phyloP scores from a whole-genome alignment of 2,888 invertebrate species.

The Drosophila paranaensis region DNA sequence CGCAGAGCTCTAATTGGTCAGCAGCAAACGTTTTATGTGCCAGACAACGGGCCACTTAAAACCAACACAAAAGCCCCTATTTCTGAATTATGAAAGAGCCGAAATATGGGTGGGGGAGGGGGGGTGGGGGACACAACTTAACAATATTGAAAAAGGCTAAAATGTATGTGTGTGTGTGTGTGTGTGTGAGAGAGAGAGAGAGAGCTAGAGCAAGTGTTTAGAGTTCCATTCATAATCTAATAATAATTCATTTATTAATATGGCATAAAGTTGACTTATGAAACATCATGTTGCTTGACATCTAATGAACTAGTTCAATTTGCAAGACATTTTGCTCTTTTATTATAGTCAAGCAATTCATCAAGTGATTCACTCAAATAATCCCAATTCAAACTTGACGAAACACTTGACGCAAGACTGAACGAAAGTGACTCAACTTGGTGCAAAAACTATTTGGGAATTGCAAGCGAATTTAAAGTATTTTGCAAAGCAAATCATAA shows the following conservation, averaged over 20 bases:
- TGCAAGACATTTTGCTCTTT: background rate
- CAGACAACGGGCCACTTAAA: constrained; percentile 53
- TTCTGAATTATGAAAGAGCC: constrained; percentile 7
- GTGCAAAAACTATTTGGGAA: background rate
- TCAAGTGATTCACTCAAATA: background rate
- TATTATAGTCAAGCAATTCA: background rate
- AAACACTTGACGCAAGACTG: background rate
- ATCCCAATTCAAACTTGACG: background rate
- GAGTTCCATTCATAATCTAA: background rate
- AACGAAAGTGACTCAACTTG: background rate
- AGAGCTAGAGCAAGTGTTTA: background rate
- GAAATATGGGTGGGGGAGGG: background rate
- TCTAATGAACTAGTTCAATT: background rate
- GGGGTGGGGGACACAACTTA: constrained; percentile 2
- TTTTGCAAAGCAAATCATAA: too few species aligned
- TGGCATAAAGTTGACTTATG: background rate
- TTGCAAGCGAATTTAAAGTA: background rate
- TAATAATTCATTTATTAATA: background rate
- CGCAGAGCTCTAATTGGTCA: constrained; percentile 70
- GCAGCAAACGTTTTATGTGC: constrained; percentile 46
- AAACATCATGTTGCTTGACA: too few species aligned
- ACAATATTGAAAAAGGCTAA: constrained; percentile 21
- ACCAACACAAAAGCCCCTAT: constrained; percentile 62
- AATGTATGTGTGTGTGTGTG: background rate
- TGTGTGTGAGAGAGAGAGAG: background rate